phyloP scores from a whole-genome alignment of 2,113 vertebrate genomes.

The Urocitellus parryii region DNA sequence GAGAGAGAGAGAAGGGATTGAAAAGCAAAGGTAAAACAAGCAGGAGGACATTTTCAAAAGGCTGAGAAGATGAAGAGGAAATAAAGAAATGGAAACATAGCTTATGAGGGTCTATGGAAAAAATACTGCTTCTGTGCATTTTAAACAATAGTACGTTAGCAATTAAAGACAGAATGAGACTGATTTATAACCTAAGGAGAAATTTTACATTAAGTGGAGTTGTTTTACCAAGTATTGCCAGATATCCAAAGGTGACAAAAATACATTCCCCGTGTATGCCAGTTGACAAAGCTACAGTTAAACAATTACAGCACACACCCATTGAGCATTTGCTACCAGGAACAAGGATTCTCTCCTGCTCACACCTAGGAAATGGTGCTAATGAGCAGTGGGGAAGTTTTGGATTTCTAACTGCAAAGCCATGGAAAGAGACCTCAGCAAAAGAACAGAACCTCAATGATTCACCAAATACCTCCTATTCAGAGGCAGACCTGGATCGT shows the following conservation, averaged over 20 bases:
- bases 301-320: background rate
- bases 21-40: background rate
- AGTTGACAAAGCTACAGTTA: background rate
- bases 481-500: background rate
- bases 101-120: background rate
- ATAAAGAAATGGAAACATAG: background rate
- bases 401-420: background rate
- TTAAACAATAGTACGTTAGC: background rate
- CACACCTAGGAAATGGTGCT: background rate
- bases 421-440: background rate
- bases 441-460: background rate
- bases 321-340: background rate
- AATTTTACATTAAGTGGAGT: background rate
- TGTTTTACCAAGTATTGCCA: background rate
- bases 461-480: background rate
- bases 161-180: constrained; percentile 31
- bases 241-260: background rate
- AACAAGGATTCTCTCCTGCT: background rate
- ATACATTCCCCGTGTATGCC: background rate
- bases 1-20: background rate
- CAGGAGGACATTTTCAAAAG: background rate
- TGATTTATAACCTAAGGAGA: constrained; percentile 1
- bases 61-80: fast-evolving
- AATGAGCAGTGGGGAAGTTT: background rate
- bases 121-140: background rate